Base-by-base conservation (phyloP, 2,113 vertebrate genomes). In the Cromileptes altivelis region DNA sequence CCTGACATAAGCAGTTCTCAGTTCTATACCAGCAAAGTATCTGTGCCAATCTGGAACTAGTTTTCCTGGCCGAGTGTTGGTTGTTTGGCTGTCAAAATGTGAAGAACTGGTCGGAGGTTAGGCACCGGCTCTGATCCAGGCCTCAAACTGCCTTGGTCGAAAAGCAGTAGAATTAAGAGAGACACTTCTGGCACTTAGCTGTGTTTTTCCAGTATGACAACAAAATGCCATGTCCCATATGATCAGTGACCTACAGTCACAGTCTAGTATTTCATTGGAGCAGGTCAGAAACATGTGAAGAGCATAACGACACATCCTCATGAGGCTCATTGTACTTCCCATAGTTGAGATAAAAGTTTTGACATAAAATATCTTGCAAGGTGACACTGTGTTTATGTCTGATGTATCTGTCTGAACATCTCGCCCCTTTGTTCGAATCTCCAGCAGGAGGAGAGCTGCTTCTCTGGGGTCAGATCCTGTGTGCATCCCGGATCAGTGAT, bases 381-480 rank as follows among this genome's bases (percentile, higher is more conserved):
- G 21, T 85, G 72, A 77, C 53, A 78, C 50, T 72, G 13, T 6
- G 18, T 78, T 57, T 67, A 61, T 68, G 69, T 61, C 61, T 87
- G 70, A 40, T 62, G 71, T 85, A 70, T 86, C 62, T 77, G 40
- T 89, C 53, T 65, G 67, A 87, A 82, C 70, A 63, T 80, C 82
- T 78, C 27, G 11, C 62, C 55, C 68, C 62, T 85, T 83, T 78
- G 56, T 89, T 84, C 13, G 67, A 65, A 42, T 84, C 74, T 85
- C 40, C 82, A 91, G 91, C 89, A 91, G 90, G 84, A 80, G 91
- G 90, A 84, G 70, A 91, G 85, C 80, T 92, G 83, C 84, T 88
- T 77, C 84, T 92, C 70, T 93, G 85, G 88, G 91, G 90, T 82
- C 90, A 80, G 65, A 74, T 88, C 80, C 93, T 82, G 62, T 89